Base-by-base conservation (phyloP, 2,797 vertebrate genomes). In the Anolis apletophallus region DNA sequence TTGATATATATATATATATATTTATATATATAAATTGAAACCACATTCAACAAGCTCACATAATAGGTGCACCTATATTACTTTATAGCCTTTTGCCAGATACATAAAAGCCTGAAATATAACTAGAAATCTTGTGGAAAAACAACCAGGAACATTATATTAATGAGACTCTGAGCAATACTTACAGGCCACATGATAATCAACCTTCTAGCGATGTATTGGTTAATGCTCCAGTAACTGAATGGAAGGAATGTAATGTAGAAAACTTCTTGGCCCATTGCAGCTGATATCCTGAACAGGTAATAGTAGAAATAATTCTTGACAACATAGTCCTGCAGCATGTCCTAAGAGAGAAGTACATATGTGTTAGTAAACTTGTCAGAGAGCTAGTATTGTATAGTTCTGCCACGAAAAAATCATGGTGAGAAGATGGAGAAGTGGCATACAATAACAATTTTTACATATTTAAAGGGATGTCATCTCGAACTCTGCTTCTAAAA, bases 231-330 rank as follows among this genome's bases (percentile, higher is more conserved):
- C 98, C 98, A 99, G 91, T 98, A 97, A n/a, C 96, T 97, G 93
- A 97, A 97, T 0, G 99, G 99, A 88, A 99, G 97, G 80, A 98
- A 98, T 26, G 98, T 98, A 96, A 99, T 99, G 94, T 98, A 99
- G 95, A 99, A 99, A 59, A 98, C 86, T 91, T 99, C 99, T 86
- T 98, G 97, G 0, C 99, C 99, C 93, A 99, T 92, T 77, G 97
- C 95, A 0, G 99, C 97, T 0, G 98, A 99, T 67, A 97, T 91
- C 95, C 96, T 96, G 97, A 99, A 99, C 74, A 99, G 96, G 93
- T 97, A 96, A 94, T 99, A 97, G 90, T 98, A 96, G 81, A 96
- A 96, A 93, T 97, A 95, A 94, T 98, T 99, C 96, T 95, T 98
- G 93, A 99, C 98, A 78, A 97, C 73, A 10, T 98, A 98, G 77